Percentiles rank a stretch among this genome's conserved stretches.
Evolutionary conservation across 2,888 invertebrate species (phyloP).

Genomic region (Rotaria macrura): DNA sequence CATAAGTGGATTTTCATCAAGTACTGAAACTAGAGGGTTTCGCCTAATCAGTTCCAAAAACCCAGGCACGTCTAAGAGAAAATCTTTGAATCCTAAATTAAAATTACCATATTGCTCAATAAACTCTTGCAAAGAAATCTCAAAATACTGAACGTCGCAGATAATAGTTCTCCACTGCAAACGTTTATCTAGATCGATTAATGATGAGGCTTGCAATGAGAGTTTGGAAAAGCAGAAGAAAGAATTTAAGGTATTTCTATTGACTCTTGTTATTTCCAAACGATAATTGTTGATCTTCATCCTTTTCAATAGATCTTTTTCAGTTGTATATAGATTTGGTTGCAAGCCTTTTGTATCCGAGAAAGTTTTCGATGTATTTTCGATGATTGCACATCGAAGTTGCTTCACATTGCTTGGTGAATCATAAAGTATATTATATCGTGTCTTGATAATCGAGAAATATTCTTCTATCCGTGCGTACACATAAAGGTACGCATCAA

Average conservation of each 20-base stretch:
- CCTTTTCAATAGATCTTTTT: not conserved
- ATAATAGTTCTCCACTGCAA: not conserved
- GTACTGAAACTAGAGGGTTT: not conserved
- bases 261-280: not conserved
- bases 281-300: not conserved
- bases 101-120: not conserved
- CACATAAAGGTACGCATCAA: not conserved
- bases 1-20: not conserved
- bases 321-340: not conserved
- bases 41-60: not conserved
- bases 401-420: not conserved
- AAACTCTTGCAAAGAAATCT: not conserved
- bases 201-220: not conserved
- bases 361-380: not conserved
- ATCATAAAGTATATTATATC: not conserved
- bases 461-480: not conserved
- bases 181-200: not conserved
- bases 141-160: not conserved
- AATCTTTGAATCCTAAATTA: not conserved
- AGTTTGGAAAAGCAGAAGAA: not conserved
- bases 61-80: not conserved
- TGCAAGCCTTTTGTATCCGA: not conserved
- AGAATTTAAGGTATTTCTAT: not conserved
- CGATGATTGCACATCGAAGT: not conserved
- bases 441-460: not conserved